Conservation (phyloP, 1,140 invertebrate species). For the Tetragonula clypearis region DNA sequence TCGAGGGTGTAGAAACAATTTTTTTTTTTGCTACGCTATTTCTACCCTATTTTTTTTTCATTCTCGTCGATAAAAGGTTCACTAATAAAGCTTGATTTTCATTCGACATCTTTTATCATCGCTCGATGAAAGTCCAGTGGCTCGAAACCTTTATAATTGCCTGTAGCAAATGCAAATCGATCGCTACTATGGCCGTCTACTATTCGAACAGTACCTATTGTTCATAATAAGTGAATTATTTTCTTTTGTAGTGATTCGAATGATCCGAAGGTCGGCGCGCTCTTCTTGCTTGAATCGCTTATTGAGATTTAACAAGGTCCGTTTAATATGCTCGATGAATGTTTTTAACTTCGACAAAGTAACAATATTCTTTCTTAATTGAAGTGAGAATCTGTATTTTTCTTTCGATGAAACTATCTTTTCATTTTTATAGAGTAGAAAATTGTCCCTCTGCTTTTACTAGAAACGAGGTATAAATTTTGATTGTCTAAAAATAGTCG, state of each 20-base stretch:
- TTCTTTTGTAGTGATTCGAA: conserved; percentile 37
- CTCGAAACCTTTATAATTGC: conserved; percentile 18
- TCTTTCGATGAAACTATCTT: too few species aligned
- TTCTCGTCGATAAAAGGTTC: background rate
- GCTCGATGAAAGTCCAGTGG: conserved; percentile 6
- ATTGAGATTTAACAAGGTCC: conserved; percentile 43
- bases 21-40: background rate
- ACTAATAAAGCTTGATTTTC: conserved; percentile 13
- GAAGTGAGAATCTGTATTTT: too few species aligned
- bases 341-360: background rate
- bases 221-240: conserved; percentile 49
- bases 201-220: conserved; percentile 35
- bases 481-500: background rate
- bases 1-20: background rate
- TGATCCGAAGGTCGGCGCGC: conserved; percentile 23
- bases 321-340: background rate
- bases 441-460: too few species aligned
- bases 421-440: too few species aligned
- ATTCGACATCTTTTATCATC: background rate
- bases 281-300: conserved; percentile 4
- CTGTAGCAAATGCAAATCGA: conserved; percentile 39
- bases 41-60: too few species aligned
- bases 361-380: background rate
- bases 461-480: background rate
- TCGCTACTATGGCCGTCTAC: conserved; percentile 5